A percentile compares a stretch with the other conserved stretches of the same genome.
Evolutionary conservation across 2,797 vertebrate species (phyloP).

Genomic region (Acanthurus lineatus): DNA sequence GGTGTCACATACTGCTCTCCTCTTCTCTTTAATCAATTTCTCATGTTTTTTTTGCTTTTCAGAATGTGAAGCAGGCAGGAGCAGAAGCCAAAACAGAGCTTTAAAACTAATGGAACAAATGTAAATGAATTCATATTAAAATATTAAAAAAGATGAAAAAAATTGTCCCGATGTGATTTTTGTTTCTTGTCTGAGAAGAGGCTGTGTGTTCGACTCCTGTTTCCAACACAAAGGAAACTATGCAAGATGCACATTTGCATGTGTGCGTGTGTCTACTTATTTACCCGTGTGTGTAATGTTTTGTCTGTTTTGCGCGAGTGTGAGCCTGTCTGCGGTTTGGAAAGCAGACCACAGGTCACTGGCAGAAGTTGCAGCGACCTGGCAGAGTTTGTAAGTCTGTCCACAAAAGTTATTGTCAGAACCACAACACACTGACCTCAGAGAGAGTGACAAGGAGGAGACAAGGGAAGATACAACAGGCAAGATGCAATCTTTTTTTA

Average conservation of each 20-base stretch:
- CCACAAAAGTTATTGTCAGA: conserved; percentile 63
- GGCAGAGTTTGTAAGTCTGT: conserved; percentile 67
- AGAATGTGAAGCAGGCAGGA: conserved; percentile 78
- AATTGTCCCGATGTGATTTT: background rate
- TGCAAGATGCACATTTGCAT: conserved; percentile 23
- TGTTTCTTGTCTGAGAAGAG: conserved; percentile 10
- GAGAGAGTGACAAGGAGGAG: conserved; percentile 64
- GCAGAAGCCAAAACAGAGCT: conserved; percentile 83
- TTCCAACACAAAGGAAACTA: conserved; percentile 17
- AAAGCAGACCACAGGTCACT: conserved; percentile 59
- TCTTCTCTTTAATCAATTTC: conserved; percentile 20
- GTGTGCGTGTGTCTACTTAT: conserved; percentile 21
- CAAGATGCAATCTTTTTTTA: conserved; percentile 26
- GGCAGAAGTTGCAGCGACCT: conserved; percentile 64
- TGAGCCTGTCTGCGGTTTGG: conserved; percentile 67
- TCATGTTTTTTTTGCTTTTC: conserved; percentile 35
- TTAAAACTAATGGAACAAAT: conserved; percentile 49
- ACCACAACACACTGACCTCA: conserved; percentile 72
- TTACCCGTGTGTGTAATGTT: conserved; percentile 50
- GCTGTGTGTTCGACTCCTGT: background rate
- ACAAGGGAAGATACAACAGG: conserved; percentile 23
- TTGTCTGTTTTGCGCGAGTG: conserved; percentile 65
- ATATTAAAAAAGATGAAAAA: conserved; percentile 50
- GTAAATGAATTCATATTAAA: conserved; percentile 23
- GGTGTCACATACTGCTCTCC: background rate